phyloP scores from a whole-genome alignment of 2,888 invertebrate genomes.

The Ophraella communa region DNA sequence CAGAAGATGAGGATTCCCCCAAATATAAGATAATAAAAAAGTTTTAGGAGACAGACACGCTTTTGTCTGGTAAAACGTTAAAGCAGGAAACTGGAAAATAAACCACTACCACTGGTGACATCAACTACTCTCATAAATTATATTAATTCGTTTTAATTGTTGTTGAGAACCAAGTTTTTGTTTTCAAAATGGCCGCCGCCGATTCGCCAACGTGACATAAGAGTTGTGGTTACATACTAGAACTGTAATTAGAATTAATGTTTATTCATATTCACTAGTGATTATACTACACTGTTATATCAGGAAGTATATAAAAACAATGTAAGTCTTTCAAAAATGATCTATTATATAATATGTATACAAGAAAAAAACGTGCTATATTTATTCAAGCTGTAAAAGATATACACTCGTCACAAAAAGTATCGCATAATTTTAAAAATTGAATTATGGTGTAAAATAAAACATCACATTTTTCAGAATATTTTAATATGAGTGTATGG shows the following conservation, averaged over 20 bases:
- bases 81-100: conserved; percentile 29
- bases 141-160: conserved; percentile 40
- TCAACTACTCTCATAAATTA: conserved; percentile 33
- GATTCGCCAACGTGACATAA: background rate
- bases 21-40: background rate
- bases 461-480: too few relatives aligned
- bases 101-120: conserved; percentile 23
- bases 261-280: conserved; percentile 2
- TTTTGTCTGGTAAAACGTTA: conserved; percentile 9
- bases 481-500: too few relatives aligned
- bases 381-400: too few relatives aligned
- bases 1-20: background rate
- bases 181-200: conserved; percentile 27
- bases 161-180: conserved; percentile 33
- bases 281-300: background rate
- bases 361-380: too few relatives aligned
- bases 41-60: background rate
- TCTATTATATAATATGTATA: too few relatives aligned
- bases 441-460: too few relatives aligned
- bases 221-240: background rate
- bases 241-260: conserved; percentile 19
- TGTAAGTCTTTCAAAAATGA: background rate
- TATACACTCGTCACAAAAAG: too few relatives aligned
- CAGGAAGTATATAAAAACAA: background rate
- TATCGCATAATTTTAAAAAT: too few relatives aligned